Conservation (phyloP, 2,113 vertebrate genomes). For the mouse (Mus musculus) region GRCm39 chr12:52563501-52564000, state of each 20-base stretch:
- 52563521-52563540: slow-evolving; percentile 98
- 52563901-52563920: slow-evolving; percentile 95
- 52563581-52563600: slow-evolving; percentile 95
- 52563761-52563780: slow-evolving; percentile 98
- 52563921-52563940: slow-evolving; percentile 96
- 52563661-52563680: slow-evolving; percentile 97
- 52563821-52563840: slow-evolving; percentile 95
- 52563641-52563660: slow-evolving; percentile 97
- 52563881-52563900: slow-evolving; percentile 98
- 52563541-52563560: slow-evolving; percentile 99
- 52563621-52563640: slow-evolving; percentile 98
- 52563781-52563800: slow-evolving; percentile 98
- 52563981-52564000: slow-evolving; percentile 96
- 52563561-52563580: slow-evolving; percentile 98
- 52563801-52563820: slow-evolving; percentile 97
- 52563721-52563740: slow-evolving; percentile 95
- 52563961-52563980: slow-evolving; percentile 96
- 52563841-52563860: slow-evolving; percentile 96
- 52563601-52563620: slow-evolving; percentile 98
- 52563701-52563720: slow-evolving; percentile 96
- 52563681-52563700: slow-evolving; percentile 96
- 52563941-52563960: slow-evolving; percentile 97
- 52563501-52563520: slow-evolving; percentile 97
- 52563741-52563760: slow-evolving; percentile 96
- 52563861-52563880: slow-evolving; percentile 94